Evolutionary conservation across 2,888 invertebrate genomes (phyloP).

Genomic region (Pseudolycoriella hygida): DNA sequence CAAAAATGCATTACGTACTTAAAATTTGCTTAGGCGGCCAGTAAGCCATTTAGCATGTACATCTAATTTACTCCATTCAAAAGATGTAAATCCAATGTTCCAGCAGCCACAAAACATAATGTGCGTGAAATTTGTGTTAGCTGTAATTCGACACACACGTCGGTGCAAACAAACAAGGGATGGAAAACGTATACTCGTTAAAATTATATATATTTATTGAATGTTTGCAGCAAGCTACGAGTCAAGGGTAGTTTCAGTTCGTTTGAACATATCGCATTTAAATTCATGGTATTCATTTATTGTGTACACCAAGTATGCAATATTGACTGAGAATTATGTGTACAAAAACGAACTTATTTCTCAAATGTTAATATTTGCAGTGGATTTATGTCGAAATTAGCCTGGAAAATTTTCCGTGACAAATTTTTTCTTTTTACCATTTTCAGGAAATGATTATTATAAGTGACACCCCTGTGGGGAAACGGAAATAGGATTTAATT

Average conservation of each 20-base stretch:
- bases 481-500: neutral
- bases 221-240: neutral
- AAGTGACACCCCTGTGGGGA: neutral
- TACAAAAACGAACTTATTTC: neutral
- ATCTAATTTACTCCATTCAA: no score
- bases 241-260: neutral
- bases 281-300: neutral
- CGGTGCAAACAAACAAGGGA: conserved; percentile 2
- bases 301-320: neutral
- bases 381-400: conserved; percentile 3
- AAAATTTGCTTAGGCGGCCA: no score
- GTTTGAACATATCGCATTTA: neutral
- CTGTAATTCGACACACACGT: conserved; percentile 4
- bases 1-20: no score
- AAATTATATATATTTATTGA: neutral
- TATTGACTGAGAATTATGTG: neutral
- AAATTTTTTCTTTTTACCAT: conserved; percentile 1
- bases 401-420: conserved; percentile 1
- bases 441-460: conserved; percentile 1
- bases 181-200: neutral
- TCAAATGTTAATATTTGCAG: neutral
- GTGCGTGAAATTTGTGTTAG: conserved; percentile 3
- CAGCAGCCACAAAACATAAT: conserved; percentile 1
- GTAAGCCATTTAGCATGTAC: no score
- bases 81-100: no score